phyloP scores from a whole-genome alignment of 2,113 vertebrate species.

The Dunckerocampus dactyliophorus region DNA sequence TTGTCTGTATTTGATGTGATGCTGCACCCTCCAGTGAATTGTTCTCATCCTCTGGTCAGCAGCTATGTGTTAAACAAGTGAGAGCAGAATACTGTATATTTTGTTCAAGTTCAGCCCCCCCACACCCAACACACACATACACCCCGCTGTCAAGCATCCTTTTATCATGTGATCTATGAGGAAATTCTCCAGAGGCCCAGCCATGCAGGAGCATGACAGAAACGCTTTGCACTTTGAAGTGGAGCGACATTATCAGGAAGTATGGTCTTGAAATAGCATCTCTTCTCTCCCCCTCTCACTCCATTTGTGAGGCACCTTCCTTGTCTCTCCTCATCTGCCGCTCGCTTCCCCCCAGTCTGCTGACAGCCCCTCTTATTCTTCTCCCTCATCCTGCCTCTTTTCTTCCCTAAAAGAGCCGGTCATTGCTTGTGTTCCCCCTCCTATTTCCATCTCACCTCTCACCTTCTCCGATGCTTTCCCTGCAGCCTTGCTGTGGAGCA shows the following conservation, averaged over 20 bases:
- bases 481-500: conserved; percentile 3
- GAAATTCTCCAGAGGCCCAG: conserved; percentile 63
- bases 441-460: conserved; percentile 20
- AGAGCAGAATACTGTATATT: conserved; percentile 34
- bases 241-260: conserved; percentile 76
- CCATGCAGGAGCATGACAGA: conserved; percentile 62
- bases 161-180: conserved; percentile 70
- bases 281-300: conserved; percentile 45
- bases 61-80: conserved; percentile 45
- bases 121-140: neutral
- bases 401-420: neutral
- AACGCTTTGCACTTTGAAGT: conserved; percentile 75
- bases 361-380: conserved; percentile 26
- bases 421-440: neutral
- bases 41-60: conserved; percentile 14
- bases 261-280: conserved; percentile 72
- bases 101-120: conserved; percentile 44
- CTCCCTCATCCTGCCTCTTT: conserved; percentile 18
- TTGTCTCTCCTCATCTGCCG: conserved; percentile 41
- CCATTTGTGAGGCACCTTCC: conserved; percentile 39
- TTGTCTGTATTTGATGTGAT: neutral
- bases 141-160: conserved; percentile 50
- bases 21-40: neutral
- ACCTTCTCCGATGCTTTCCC: conserved; percentile 1
- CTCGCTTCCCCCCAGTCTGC: conserved; percentile 32